Base-by-base conservation (phyloP, 2,888 invertebrate genomes). In the Odontomyia ornata region DNA sequence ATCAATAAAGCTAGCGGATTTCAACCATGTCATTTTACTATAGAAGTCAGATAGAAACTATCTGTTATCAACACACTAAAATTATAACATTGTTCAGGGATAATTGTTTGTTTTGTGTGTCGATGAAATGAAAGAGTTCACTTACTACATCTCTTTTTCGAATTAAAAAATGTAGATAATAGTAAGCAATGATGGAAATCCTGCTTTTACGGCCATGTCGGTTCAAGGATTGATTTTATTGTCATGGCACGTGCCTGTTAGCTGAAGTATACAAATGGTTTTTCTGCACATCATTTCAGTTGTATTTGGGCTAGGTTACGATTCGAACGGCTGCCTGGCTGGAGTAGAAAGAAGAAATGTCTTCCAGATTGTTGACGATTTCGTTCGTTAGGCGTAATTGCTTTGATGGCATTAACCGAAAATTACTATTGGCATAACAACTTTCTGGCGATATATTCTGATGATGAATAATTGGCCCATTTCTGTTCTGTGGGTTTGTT, bases 181-280 rank as follows among this genome's bases (percentile, higher is more conserved):
- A 13, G 67, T 21, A 43, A 43, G 30, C 15, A 67, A 67, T 43
- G 36, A 67, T 67, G 67, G n/a, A 43, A 28, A 67, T 15, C 13
- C 21, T 36, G 28, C 23, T n/a, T 67, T 67, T 43, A 67, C 67
- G 67, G 43, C 43, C 43, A 67, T 67, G 67, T 43, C 43, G 36
- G 43, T 67, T 67, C 43, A 67, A 67, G 67, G 67, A 43, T 43
- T 67, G 67, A 67, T 67, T 67, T 67, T 67, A 67, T 43, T 67
- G 43, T 36, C 67, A 21, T 67, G 67, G 67, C 43, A 67, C 67
- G 46, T 67, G 67, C 43, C 67, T 67, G 43, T 67, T 67, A 67
- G 21, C 67, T n/a, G 67, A 43, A 43, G 43, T 67, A 18, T 43
- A 7, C 43, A 43, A 43, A 67, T 67, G 43, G 30, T 43, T 43